Base-by-base conservation (phyloP, 2,113 vertebrate genomes). In the Bufo gargarizans region DNA sequence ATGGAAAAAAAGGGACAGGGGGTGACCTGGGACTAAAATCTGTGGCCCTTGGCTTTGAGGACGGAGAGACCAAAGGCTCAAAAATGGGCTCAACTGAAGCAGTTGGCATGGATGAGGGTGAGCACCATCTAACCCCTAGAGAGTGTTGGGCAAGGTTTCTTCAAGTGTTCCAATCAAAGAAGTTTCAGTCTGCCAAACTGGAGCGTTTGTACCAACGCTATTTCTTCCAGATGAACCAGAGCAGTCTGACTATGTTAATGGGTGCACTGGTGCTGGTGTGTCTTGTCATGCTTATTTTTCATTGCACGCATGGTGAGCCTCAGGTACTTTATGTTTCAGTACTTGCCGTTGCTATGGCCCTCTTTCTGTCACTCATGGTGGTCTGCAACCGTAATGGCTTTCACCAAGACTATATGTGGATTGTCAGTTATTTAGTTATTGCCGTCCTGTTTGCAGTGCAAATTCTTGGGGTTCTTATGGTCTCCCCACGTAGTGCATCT, bases 191-290 rank as follows among this genome's bases (percentile, higher is more conserved):
- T 0, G 93, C 96, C 91, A 99, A 99, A 91, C 94, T 99, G 95
- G 98, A 99, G 92, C 95, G 97, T 3, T 95, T 99, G 7, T 99
- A 99, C 95, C 98, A 99, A 93, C 97, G 98, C 58, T 99, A 99
- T 94, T 99, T 99, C 93, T 99, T 99, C 91, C 95, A 98, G 92
- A 97, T 99, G 93, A 99, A 99, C 95, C 98, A 99, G 96, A 99
- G 97, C 94, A 98, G 97, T 82, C 93, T 99, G 90, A 98, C 98
- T 0, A 97, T 99, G 96, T 94, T 99, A 77, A 98, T 99, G 98
- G 98, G 97, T 0, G 96, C 97, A 3, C 94, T 99, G 65, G 96
- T 99, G 91, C 93, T 99, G 78, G 97, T 98, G 33, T 97, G 94
- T 0, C 96, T 94, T 9, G 97, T 98, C 90, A 96, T 99, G 96